Evolutionary conservation across 2,888 invertebrate genomes (phyloP).

Genomic region (Athalia cordata): DNA sequence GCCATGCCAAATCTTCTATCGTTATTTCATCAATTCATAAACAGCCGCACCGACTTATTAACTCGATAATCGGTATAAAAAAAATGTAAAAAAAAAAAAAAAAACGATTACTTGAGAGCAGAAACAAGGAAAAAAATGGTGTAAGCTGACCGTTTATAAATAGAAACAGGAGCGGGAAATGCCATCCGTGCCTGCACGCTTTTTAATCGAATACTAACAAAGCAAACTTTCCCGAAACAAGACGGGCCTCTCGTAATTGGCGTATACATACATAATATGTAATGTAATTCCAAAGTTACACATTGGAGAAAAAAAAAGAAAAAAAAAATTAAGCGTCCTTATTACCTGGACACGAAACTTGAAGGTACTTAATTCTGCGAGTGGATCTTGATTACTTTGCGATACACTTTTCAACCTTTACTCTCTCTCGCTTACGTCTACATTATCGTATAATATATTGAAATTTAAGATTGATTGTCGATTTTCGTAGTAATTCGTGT

Average conservation of each 20-base stretch:
- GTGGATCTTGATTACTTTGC: not conserved
- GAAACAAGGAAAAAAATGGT: not conserved
- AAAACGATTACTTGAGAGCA: no score
- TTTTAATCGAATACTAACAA: not conserved
- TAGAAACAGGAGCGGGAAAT: not conserved
- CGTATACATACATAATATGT: no score
- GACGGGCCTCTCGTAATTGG: slow-evolving; percentile 8
- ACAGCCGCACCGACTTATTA: no score
- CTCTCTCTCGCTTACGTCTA: not conserved
- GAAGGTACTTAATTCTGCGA: not conserved
- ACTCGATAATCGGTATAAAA: no score
- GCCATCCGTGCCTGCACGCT: not conserved
- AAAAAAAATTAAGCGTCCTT: not conserved
- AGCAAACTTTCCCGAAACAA: slow-evolving; percentile 15
- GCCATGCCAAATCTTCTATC: no score
- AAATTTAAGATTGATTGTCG: not conserved
- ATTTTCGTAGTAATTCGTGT: no score
- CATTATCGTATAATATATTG: not conserved
- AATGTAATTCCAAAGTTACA: not conserved
- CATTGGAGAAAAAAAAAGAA: not conserved
- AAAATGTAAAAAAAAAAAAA: no score
- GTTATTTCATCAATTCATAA: no score
- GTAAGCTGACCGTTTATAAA: not conserved
- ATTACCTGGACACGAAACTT: not conserved
- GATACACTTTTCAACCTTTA: slow-evolving; percentile 26